These are phyloP conservation scores for Rhodophaea formosa DNA, from an alignment of 2,888 invertebrate species.

Conservation along the genomic window DNA sequence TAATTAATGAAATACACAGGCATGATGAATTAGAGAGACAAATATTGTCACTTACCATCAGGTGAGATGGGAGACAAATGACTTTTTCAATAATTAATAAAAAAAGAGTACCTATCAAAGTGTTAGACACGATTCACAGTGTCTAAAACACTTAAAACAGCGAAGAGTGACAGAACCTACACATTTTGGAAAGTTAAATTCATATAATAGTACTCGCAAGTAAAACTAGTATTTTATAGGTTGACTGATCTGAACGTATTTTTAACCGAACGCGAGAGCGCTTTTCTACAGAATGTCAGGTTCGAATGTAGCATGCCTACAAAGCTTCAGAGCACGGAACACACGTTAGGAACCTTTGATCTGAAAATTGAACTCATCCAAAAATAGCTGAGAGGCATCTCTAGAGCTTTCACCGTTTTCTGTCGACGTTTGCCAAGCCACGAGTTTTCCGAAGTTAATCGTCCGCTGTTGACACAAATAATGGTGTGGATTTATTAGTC, in stretches of 20 bases:
- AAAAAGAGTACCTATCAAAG: too few species aligned
- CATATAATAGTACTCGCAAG: background rate
- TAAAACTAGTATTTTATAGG: background rate
- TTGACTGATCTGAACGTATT: background rate
- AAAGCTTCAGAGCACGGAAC: constrained; percentile 37
- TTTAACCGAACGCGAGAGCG: constrained; percentile 1
- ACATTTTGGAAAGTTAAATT: too few species aligned
- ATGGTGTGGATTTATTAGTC: background rate
- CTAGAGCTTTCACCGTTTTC: constrained; percentile 21
- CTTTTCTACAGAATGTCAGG: background rate
- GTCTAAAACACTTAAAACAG: too few species aligned
- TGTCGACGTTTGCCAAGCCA: background rate
- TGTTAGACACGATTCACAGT: too few species aligned
- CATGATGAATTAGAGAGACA: too few species aligned
- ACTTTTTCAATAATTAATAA: too few species aligned
- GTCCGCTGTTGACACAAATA: background rate
- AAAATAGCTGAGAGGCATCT: constrained; percentile 31
- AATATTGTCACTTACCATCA: too few species aligned
- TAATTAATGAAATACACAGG: too few species aligned
- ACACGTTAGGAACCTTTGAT: constrained; percentile 38
- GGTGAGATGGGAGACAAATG: too few species aligned
- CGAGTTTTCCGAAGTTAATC: background rate
- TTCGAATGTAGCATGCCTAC: constrained; percentile 34
- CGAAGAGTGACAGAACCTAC: too few species aligned
- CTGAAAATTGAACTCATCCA: constrained; percentile 46